phyloP scores from a whole-genome alignment of 2,113 vertebrate genomes.

The Mesoclemmys tuberculata region DNA sequence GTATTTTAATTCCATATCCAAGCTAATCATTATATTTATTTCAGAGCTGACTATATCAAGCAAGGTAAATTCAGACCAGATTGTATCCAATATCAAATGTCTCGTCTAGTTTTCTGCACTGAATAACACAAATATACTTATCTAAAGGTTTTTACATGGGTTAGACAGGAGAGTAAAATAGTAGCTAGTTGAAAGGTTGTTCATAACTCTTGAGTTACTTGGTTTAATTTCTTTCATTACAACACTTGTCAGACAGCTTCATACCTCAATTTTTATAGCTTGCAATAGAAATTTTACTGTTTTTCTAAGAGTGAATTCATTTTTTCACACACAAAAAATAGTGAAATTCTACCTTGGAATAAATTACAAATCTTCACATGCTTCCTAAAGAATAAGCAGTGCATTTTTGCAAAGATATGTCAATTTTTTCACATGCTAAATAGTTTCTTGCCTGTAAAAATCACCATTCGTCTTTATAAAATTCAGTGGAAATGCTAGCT shows the following conservation, averaged over 20 bases:
- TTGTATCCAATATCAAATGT: constrained; percentile 1
- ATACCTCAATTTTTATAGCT: background rate
- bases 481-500: background rate
- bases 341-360: background rate
- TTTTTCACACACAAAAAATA: accelerated
- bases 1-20: background rate
- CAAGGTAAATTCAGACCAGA: constrained; percentile 35
- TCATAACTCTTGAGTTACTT: background rate
- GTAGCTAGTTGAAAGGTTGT: background rate
- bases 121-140: constrained; percentile 3
- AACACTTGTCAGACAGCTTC: background rate
- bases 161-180: background rate
- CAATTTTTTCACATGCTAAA: background rate
- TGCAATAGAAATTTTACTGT: background rate
- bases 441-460: background rate
- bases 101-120: constrained; percentile 9
- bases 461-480: background rate
- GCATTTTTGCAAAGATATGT: background rate
- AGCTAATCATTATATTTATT: background rate
- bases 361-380: accelerated
- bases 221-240: background rate
- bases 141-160: background rate
- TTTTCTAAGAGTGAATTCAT: background rate
- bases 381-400: background rate
- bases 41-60: background rate